A percentile compares a stretch with the other conserved stretches of the same genome.
phyloP scores from a whole-genome alignment of 2,113 vertebrate species.

The Chrysemys picta region DNA sequence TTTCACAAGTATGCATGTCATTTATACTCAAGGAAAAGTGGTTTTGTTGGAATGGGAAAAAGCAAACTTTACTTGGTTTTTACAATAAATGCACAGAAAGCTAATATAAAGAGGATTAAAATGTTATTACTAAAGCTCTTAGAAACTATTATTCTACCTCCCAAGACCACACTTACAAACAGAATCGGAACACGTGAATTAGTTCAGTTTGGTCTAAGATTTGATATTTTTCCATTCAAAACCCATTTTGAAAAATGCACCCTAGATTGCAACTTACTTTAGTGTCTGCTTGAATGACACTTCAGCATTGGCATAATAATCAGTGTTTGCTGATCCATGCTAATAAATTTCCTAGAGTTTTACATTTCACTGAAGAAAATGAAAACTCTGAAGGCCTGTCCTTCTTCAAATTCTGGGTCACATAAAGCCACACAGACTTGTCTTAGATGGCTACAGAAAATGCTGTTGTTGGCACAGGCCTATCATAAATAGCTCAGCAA shows the following conservation, averaged over 20 bases:
- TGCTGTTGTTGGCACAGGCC: conserved; percentile 62
- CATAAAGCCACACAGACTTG: conserved; percentile 70
- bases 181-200: conserved; percentile 45
- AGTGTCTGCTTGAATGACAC: conserved; percentile 44
- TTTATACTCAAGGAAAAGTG: background rate
- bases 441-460: conserved; percentile 58
- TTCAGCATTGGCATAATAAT: conserved; percentile 60
- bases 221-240: conserved; percentile 65
- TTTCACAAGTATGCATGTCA: background rate
- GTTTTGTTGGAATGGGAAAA: background rate
- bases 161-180: conserved; percentile 27
- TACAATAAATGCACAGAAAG: background rate
- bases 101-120: background rate
- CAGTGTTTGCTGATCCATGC: conserved; percentile 58
- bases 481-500: conserved; percentile 63
- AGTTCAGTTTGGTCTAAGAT: conserved; percentile 52
- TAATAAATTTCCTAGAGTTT: conserved; percentile 57
- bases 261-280: conserved; percentile 36
- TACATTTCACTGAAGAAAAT: conserved; percentile 60
- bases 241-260: conserved; percentile 50
- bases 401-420: conserved; percentile 67
- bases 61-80: rapidly evolving
- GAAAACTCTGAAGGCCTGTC: conserved; percentile 57
- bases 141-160: conserved; percentile 21
- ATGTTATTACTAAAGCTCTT: conserved; percentile 22